Evolutionary conservation across 2,113 vertebrate genomes (phyloP).

Genomic region (Eptatretus burgeri): DNA sequence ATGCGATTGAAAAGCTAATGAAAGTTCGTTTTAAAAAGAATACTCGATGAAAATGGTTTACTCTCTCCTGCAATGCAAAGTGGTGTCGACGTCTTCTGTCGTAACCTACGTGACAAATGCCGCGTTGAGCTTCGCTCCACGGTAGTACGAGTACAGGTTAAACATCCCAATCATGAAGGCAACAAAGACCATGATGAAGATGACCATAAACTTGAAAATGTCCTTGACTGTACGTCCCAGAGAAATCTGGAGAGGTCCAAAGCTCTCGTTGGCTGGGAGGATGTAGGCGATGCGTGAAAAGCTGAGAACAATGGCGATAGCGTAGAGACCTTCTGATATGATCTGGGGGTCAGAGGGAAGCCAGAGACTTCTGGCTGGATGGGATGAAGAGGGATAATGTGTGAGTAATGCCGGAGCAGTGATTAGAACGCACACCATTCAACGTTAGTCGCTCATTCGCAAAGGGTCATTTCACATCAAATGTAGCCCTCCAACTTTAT

Average conservation of each 20-base stretch:
- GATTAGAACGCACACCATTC: too few relatives aligned
- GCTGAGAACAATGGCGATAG: slow-evolving; percentile 77
- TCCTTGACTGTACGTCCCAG: slow-evolving; percentile 84
- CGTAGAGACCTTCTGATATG: slow-evolving; percentile 86
- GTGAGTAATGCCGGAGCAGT: too few relatives aligned
- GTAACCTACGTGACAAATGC: slow-evolving; percentile 85
- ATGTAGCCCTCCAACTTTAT: too few relatives aligned
- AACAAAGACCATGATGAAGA: slow-evolving; percentile 97
- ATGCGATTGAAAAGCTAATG: too few relatives aligned
- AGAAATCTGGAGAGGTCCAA: slow-evolving; percentile 84
- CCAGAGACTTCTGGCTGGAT: slow-evolving; percentile 76
- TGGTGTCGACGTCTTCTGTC: not conserved
- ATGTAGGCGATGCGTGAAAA: slow-evolving; percentile 94
- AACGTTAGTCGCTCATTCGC: too few relatives aligned
- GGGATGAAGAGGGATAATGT: not conserved
- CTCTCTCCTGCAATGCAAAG: too few relatives aligned
- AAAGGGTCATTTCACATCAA: too few relatives aligned
- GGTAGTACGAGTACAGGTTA: slow-evolving; percentile 91
- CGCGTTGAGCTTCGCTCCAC: slow-evolving; percentile 86
- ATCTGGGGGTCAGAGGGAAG: slow-evolving; percentile 86
- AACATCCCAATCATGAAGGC: slow-evolving; percentile 99
- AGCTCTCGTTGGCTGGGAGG: slow-evolving; percentile 90
- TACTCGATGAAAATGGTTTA: too few relatives aligned
- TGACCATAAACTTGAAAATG: slow-evolving; percentile 99
- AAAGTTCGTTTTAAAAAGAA: too few relatives aligned